Evolutionary conservation across 2,888 invertebrate species (phyloP).

Genomic region (Acrocera orbiculus): DNA sequence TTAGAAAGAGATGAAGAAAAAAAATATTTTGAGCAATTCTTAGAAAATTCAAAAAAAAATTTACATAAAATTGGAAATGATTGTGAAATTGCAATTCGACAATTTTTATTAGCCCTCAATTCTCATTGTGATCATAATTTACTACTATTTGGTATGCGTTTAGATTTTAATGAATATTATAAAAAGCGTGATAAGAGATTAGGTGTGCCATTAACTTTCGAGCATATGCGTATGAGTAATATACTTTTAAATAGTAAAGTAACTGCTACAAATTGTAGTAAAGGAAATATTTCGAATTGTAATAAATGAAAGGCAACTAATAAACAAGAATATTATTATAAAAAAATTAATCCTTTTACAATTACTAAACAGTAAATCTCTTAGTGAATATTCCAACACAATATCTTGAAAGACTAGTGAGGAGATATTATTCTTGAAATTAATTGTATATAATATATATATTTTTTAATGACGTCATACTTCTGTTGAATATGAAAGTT

Average conservation of each 20-base stretch:
- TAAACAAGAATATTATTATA: no score
- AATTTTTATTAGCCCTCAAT: constrained; percentile 68
- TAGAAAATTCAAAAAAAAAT: constrained; percentile 19
- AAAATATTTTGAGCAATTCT: constrained; percentile 24
- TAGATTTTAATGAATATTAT: constrained; percentile 93
- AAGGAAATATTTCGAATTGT: no score
- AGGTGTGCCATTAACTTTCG: constrained; percentile 46
- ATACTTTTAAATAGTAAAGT: constrained; percentile 20
- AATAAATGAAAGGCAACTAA: constrained; percentile 12
- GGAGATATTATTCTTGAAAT: no score
- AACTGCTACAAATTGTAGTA: no score
- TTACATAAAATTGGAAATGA: constrained; percentile 22
- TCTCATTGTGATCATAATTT: constrained; percentile 71
- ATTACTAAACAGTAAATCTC: no score
- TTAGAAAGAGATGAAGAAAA: constrained; percentile 26
- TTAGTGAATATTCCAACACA: no score
- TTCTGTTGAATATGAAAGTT: no score
- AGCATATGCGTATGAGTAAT: constrained; percentile 43
- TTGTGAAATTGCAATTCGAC: constrained; percentile 62
- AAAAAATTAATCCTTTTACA: no score
- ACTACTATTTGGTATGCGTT: constrained; percentile 73
- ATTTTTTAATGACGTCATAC: no score
- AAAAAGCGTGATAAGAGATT: constrained; percentile 63
- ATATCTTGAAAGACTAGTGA: no score
- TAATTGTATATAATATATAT: no score